Percentiles rank a stretch among this genome's conserved stretches.
Evolutionary conservation across 2,113 vertebrate genomes (phyloP).

Genomic region (Tursiops truncatus): DNA sequence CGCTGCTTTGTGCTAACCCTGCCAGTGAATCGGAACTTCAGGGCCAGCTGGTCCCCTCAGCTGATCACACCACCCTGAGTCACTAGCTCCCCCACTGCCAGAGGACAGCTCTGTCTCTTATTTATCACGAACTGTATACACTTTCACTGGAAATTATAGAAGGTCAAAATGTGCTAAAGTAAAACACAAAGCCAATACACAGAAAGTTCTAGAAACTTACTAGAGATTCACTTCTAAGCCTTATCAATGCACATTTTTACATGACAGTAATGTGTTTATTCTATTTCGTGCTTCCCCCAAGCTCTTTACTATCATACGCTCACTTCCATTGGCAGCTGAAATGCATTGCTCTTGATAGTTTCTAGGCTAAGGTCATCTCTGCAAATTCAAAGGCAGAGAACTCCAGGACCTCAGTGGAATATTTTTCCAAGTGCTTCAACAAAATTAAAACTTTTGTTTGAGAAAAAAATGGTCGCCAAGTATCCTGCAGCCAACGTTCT

Average conservation of each 20-base stretch:
- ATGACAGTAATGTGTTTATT: not conserved
- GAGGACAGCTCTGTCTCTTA: not conserved
- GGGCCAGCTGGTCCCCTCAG: rapidly evolving
- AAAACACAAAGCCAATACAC: not conserved
- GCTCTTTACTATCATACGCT: not conserved
- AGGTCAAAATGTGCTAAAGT: not conserved
- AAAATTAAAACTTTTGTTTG: not conserved
- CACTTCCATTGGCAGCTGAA: not conserved
- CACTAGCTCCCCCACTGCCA: not conserved
- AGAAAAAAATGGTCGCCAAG: not conserved
- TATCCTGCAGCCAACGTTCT: not conserved
- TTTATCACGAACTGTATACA: not conserved
- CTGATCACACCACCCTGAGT: too few relatives aligned
- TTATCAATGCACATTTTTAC: not conserved
- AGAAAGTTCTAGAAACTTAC: not conserved
- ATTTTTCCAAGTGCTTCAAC: not conserved
- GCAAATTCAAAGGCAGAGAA: not conserved
- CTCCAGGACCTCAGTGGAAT: not conserved
- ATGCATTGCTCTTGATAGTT: not conserved
- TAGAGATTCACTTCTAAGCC: not conserved
- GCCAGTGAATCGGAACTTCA: not conserved
- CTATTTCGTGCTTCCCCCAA: not conserved
- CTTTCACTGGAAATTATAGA: not conserved
- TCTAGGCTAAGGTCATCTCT: not conserved
- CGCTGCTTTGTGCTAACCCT: not conserved